Conservation (phyloP, 2,113 vertebrate species). For the Eurypyga helias region DNA sequence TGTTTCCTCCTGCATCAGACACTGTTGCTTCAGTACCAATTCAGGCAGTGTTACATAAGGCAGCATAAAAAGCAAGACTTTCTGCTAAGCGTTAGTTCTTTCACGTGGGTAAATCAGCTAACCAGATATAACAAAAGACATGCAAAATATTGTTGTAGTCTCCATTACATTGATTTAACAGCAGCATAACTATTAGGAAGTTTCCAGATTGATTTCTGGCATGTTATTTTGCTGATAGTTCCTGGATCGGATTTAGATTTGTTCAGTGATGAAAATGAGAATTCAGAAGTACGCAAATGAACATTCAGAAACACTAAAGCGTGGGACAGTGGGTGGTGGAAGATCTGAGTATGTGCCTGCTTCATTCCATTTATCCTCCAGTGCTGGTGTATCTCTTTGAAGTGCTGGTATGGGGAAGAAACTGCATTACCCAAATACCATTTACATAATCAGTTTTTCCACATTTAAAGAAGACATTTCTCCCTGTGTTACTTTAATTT, state of each 20-base stretch:
- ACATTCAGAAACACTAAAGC: slow-evolving; percentile 25
- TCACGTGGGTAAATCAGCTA: background rate
- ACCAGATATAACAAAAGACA: background rate
- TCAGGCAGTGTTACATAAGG: background rate
- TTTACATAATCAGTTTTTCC: slow-evolving; percentile 55
- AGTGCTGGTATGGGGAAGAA: slow-evolving; percentile 46
- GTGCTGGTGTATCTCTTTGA: slow-evolving; percentile 31
- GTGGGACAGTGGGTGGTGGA: background rate
- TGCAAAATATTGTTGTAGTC: background rate
- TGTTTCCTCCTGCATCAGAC: background rate
- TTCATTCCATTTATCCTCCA: slow-evolving; percentile 39
- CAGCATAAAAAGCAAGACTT: background rate
- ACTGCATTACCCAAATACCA: slow-evolving; percentile 51
- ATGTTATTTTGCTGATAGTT: background rate
- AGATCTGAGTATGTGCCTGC: slow-evolving; percentile 5
- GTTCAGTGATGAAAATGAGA: slow-evolving; percentile 7
- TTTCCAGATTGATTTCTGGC: background rate
- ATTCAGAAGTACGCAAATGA: slow-evolving; percentile 26
- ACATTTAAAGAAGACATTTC: background rate
- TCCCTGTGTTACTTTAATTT: background rate
- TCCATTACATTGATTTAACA: background rate
- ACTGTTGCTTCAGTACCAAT: background rate
- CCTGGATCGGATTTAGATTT: background rate
- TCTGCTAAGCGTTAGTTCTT: background rate
- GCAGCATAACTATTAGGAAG: background rate